phyloP scores from a whole-genome alignment of 2,888 invertebrate genomes.

The Apocheima hispidaria region DNA sequence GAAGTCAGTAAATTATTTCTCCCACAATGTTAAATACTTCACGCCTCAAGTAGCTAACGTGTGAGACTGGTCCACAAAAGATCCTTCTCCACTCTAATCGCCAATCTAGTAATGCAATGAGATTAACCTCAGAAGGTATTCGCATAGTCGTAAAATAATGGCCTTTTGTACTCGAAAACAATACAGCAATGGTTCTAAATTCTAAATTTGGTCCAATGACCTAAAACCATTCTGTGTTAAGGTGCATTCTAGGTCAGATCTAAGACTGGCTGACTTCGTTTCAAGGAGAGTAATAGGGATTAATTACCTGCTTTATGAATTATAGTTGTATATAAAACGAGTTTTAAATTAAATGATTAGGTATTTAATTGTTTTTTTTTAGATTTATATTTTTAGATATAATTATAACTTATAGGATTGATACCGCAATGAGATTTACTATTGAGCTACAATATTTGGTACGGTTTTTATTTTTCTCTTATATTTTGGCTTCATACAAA shows the following conservation, averaged over 20 bases:
- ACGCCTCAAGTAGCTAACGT: conserved; percentile 24
- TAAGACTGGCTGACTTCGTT: not conserved
- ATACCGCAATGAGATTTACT: no score
- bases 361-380: no score
- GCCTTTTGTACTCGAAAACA: conserved; percentile 79
- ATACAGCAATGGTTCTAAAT: conserved; percentile 74
- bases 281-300: not conserved
- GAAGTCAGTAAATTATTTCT: not conserved
- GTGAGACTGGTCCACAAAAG: conserved; percentile 42
- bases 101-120: conserved; percentile 56
- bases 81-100: conserved; percentile 41
- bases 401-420: no score
- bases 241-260: no score
- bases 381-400: no score
- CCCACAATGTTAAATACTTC: conserved; percentile 20
- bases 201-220: conserved; percentile 44
- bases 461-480: no score
- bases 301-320: not conserved
- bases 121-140: conserved; percentile 65
- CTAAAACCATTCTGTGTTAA: conserved; percentile 48
- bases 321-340: not conserved
- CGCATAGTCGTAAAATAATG: conserved; percentile 73
- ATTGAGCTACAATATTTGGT: no score
- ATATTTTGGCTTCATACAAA: no score
- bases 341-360: not conserved